These are phyloP conservation scores for Poeciliopsis gracilis DNA, from an alignment of 2,797 vertebrate species.

Conservation along the genomic window DNA sequence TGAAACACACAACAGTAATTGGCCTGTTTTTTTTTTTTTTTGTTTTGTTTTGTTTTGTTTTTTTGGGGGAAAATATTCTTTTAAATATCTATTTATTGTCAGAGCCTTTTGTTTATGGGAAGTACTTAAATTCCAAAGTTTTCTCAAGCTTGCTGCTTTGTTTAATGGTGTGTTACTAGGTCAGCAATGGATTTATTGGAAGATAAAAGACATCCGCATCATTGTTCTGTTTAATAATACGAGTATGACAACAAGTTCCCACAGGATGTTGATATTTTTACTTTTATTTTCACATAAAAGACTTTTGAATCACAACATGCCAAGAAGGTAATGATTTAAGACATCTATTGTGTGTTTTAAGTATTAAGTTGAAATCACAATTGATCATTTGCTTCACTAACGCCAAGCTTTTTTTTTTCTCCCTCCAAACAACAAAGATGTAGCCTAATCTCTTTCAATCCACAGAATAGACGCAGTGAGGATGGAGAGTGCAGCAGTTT, in stretches of 20 bases:
- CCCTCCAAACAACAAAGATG: slow-evolving; percentile 25
- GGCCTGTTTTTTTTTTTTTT: neutral
- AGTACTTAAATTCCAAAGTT: slow-evolving; percentile 21
- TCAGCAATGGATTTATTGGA: neutral
- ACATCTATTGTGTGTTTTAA: neutral
- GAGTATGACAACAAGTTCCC: neutral
- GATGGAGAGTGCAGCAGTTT: slow-evolving; percentile 52
- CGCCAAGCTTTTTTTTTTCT: neutral
- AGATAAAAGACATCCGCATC: neutral
- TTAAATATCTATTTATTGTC: neutral
- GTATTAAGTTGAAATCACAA: neutral
- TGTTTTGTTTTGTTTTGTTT: neutral
- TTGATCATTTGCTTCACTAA: neutral
- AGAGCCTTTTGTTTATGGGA: neutral
- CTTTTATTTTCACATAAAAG: neutral
- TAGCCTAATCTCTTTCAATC: slow-evolving; percentile 38
- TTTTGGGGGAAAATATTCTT: neutral
- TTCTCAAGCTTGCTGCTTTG: slow-evolving; percentile 23
- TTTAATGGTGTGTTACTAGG: slow-evolving; percentile 19
- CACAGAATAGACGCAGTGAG: slow-evolving; percentile 54
- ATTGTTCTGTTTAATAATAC: neutral
- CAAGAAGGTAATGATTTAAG: neutral
- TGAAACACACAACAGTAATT: slow-evolving; percentile 5
- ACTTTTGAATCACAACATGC: neutral
- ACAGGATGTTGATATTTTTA: neutral